phyloP scores from a whole-genome alignment of 1,140 invertebrate species.

The Caenorhabditis remanei region DNA sequence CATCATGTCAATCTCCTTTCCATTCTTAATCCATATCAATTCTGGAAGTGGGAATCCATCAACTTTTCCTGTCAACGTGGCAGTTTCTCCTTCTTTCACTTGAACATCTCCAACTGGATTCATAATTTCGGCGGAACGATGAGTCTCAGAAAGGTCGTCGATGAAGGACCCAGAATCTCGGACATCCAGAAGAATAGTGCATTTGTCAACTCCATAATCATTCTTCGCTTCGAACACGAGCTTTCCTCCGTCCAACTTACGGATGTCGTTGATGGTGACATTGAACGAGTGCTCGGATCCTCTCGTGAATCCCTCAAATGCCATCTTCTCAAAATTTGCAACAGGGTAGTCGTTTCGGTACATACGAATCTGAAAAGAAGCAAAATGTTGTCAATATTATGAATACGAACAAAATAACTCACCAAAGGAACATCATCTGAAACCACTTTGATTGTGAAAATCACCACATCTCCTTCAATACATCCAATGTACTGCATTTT shows the following conservation, averaged over 20 bases:
- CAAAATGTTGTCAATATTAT: too few species aligned
- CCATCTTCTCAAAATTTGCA: conserved; percentile 42
- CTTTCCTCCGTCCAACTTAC: conserved; percentile 51
- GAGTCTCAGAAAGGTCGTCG: conserved; percentile 7
- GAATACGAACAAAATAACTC: not conserved
- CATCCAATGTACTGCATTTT: conserved; percentile 45
- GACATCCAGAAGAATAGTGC: conserved; percentile 48
- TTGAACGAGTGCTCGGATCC: conserved; percentile 38
- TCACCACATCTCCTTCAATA: conserved; percentile 34
- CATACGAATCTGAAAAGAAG: conserved; percentile 29
- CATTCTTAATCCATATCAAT: conserved; percentile 62
- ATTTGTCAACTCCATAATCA: conserved; percentile 52
- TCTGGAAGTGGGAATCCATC: conserved; percentile 61
- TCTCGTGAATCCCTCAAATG: conserved; percentile 24
- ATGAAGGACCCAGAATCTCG: conserved; percentile 36
- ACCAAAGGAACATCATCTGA: conserved; percentile 24
- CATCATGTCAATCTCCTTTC: conserved; percentile 59
- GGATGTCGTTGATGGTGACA: conserved; percentile 47
- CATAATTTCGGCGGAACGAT: conserved; percentile 47
- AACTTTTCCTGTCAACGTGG: conserved; percentile 55
- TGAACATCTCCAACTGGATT: conserved; percentile 42
- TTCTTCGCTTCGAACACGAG: conserved; percentile 45
- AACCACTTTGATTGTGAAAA: conserved; percentile 42
- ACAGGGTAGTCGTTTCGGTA: conserved; percentile 35
- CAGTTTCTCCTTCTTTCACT: conserved; percentile 59